Evolutionary conservation across 2,113 vertebrate species (phyloP).

Genomic region (Sander lucioperca): DNA sequence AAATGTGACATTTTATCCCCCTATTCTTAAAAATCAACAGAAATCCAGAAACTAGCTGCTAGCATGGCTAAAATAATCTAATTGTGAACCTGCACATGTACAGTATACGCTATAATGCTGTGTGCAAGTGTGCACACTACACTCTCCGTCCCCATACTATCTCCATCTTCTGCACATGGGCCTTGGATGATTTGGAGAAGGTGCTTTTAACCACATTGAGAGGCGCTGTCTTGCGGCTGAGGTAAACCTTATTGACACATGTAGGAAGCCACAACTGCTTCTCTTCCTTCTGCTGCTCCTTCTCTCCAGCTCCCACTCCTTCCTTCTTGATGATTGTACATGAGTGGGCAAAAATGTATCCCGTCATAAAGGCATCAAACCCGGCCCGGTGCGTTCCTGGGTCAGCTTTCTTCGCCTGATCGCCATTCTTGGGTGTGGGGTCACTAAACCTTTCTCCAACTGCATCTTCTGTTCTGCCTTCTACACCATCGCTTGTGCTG

Average conservation of each 20-base stretch:
- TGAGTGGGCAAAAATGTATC: conserved; percentile 92
- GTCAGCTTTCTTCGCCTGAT: conserved; percentile 66
- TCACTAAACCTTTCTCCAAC: neutral
- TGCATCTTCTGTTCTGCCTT: neutral
- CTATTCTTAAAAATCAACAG: neutral
- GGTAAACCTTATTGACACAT: conserved; percentile 95
- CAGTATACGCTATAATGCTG: neutral
- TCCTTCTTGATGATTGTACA: conserved; percentile 76
- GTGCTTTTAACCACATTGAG: conserved; percentile 94
- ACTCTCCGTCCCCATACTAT: conserved; percentile 84
- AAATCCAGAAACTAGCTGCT: neutral
- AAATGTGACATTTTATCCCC: neutral
- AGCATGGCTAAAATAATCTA: neutral
- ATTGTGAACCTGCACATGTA: neutral
- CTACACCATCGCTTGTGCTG: neutral
- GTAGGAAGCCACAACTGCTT: conserved; percentile 81
- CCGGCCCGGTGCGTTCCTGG: conserved; percentile 91
- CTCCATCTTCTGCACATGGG: conserved; percentile 93
- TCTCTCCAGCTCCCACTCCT: neutral
- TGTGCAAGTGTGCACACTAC: conserved; percentile 23
- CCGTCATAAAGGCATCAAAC: conserved; percentile 98
- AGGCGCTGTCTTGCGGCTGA: conserved; percentile 94
- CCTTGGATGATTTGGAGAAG: conserved; percentile 94
- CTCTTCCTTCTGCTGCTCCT: neutral
- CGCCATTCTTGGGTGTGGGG: neutral